These are phyloP conservation scores for Malurus melanocephalus DNA, from an alignment of 2,113 vertebrate species.

Conservation along the genomic window DNA sequence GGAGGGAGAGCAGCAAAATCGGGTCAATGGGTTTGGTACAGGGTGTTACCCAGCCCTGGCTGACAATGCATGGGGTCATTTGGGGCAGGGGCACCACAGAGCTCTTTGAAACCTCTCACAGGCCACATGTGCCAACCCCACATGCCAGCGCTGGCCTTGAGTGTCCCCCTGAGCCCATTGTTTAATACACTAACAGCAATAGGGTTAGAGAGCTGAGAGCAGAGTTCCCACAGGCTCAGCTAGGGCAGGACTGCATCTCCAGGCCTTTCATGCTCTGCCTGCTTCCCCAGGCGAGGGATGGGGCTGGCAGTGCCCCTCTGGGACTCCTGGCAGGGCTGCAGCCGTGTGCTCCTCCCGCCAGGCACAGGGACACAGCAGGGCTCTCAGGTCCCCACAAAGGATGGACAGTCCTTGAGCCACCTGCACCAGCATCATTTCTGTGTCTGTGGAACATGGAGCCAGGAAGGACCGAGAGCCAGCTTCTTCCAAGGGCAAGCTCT, in stretches of 20 bases:
- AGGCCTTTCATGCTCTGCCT: neutral
- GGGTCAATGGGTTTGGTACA: too few relatives aligned
- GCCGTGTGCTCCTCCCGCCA: rapidly evolving
- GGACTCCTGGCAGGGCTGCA: neutral
- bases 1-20: neutral
- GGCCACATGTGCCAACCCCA: neutral
- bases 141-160: rapidly evolving
- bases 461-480: neutral
- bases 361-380: rapidly evolving
- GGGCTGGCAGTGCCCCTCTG: neutral
- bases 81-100: neutral
- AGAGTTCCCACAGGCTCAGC: neutral
- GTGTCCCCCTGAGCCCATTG: rapidly evolving
- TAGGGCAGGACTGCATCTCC: rapidly evolving
- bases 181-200: neutral
- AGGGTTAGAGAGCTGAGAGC: neutral
- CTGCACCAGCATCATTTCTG: neutral
- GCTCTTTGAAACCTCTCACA: neutral
- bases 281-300: neutral
- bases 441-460: neutral
- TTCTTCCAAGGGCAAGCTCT: neutral
- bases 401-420: neutral
- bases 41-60: neutral
- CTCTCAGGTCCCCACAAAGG: rapidly evolving
- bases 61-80: neutral